Evolutionary conservation across 2,797 vertebrate species (phyloP).

Genomic region (Sebastes steindachneri): DNA sequence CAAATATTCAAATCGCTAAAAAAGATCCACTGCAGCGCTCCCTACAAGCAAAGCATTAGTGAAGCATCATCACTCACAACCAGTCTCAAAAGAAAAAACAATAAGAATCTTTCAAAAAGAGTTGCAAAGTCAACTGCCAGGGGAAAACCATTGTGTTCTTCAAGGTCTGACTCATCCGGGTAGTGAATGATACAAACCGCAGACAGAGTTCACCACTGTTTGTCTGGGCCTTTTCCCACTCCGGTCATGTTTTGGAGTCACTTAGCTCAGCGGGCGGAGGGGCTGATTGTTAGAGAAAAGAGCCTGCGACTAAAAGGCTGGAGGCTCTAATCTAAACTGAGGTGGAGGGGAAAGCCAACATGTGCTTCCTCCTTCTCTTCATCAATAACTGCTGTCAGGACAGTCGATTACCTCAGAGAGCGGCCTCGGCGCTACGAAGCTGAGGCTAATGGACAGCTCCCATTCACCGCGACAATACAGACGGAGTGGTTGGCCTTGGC

Average conservation of each 20-base stretch:
- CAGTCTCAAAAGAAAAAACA: too few species aligned
- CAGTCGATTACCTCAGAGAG: conserved; percentile 56
- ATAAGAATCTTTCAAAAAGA: background rate
- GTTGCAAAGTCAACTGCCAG: background rate
- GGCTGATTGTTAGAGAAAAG: background rate
- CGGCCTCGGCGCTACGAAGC: conserved; percentile 21
- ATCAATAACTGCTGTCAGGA: conserved; percentile 62
- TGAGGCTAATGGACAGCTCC: conserved; percentile 25
- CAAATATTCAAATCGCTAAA: background rate
- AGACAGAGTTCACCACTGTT: background rate
- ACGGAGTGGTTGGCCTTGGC: conserved; percentile 8
- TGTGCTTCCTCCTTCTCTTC: conserved; percentile 42
- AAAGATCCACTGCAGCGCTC: background rate
- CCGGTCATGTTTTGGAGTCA: conserved; percentile 21
- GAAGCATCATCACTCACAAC: background rate
- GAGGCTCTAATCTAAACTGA: conserved; percentile 43
- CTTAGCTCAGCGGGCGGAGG: conserved; percentile 25
- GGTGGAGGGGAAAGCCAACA: conserved; percentile 47
- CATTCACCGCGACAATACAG: background rate
- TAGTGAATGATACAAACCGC: background rate
- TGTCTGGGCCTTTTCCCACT: background rate
- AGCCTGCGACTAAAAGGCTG: conserved; percentile 8
- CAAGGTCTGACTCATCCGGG: background rate
- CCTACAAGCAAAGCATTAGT: background rate
- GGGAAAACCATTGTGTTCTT: background rate